Evolutionary conservation across 2,797 vertebrate species (phyloP).

Genomic region (Danio albolineatus): DNA sequence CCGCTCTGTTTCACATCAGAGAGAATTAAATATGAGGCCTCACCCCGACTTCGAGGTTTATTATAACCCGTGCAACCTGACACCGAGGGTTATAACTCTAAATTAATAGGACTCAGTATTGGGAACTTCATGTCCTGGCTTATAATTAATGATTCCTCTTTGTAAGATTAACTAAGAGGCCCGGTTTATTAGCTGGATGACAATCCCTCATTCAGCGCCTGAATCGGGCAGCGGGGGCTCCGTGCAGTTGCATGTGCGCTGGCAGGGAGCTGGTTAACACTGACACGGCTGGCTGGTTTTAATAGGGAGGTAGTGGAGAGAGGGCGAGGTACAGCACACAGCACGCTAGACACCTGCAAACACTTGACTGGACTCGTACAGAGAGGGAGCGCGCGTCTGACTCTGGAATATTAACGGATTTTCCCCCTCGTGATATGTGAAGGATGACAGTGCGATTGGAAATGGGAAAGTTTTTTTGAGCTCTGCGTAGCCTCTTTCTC

Average conservation of each 20-base stretch:
- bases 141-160: slow-evolving; percentile 32
- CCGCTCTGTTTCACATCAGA: slow-evolving; percentile 45
- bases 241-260: slow-evolving; percentile 19
- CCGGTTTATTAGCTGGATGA: slow-evolving; percentile 37
- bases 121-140: slow-evolving; percentile 15
- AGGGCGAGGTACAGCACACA: slow-evolving; percentile 45
- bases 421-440: slow-evolving; percentile 1
- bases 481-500: slow-evolving; percentile 2
- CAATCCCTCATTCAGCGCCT: slow-evolving; percentile 37
- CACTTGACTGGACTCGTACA: slow-evolving; percentile 55
- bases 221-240: slow-evolving; percentile 26
- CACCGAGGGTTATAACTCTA: slow-evolving; percentile 29
- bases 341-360: slow-evolving; percentile 62
- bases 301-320: slow-evolving; percentile 61
- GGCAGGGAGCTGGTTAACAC: slow-evolving; percentile 67
- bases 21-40: slow-evolving; percentile 41
- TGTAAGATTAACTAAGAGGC: slow-evolving; percentile 34
- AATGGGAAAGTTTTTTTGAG: slow-evolving; percentile 45
- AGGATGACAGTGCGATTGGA: slow-evolving; percentile 44
- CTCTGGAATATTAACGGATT: slow-evolving; percentile 31
- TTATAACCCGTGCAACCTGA: slow-evolving; percentile 42
- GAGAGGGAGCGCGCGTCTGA: slow-evolving; percentile 36
- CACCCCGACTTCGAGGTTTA: slow-evolving; percentile 29
- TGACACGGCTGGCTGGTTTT: slow-evolving; percentile 62
- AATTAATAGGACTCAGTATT: slow-evolving; percentile 33